These are phyloP conservation scores for Gila orcuttii DNA, from an alignment of 2,113 vertebrate genomes.

Conservation along the genomic window DNA sequence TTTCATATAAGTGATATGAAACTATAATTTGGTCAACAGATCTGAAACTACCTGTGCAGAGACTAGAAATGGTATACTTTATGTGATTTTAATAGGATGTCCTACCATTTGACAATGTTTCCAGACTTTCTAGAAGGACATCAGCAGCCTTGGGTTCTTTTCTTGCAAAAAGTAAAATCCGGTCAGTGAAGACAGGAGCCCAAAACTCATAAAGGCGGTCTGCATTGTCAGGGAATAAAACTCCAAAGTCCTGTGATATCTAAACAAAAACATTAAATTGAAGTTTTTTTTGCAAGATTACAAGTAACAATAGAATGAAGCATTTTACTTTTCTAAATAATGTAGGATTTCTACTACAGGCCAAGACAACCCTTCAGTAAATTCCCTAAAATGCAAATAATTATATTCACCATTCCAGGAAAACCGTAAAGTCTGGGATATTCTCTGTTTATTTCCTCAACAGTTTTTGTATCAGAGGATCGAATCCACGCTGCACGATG, in stretches of 20 bases:
- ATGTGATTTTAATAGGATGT: no score
- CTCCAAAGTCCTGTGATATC: not conserved
- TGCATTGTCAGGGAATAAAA: not conserved
- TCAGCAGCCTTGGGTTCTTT: not conserved
- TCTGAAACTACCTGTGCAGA: no score
- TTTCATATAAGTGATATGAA: no score
- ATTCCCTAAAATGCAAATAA: not conserved
- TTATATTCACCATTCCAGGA: not conserved
- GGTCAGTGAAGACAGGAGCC: not conserved
- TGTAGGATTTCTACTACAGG: no score
- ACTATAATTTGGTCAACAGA: no score
- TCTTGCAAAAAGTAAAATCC: not conserved
- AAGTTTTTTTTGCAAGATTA: not conserved
- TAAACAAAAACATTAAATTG: not conserved
- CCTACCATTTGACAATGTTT: no score
- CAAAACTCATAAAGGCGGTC: not conserved
- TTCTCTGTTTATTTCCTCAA: not conserved
- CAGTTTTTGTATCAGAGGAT: not conserved
- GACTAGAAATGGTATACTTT: no score
- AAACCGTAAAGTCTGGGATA: not conserved
- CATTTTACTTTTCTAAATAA: not conserved
- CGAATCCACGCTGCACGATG: not conserved
- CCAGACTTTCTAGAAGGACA: no score
- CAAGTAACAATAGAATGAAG: not conserved
- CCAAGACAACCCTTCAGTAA: no score